Base-by-base conservation (phyloP, 2,888 invertebrate species). In the Icerya purchasi region DNA sequence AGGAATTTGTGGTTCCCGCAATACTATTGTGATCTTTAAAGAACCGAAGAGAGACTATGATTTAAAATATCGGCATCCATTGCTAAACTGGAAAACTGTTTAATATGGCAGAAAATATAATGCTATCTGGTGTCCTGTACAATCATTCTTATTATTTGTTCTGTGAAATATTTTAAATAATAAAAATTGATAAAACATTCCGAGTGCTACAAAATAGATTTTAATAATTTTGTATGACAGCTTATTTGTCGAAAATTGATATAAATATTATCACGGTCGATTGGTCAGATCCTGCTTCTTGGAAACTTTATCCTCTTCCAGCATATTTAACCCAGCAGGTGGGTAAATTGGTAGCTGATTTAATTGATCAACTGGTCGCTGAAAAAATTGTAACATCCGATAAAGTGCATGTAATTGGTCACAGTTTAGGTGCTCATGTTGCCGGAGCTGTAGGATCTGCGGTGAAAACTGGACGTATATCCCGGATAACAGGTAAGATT, bases 221-320 rank as follows among this genome's bases (percentile, higher is more conserved):
- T 3, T 53, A 18, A 20, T 20, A 51, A 51, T 20, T 23, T 49
- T 36, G 14, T 2, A 56, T 59, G 52, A 21, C 67, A 50, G 74
- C 72, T 60, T 76, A 74, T 62, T 65, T 76, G 21, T 65, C 63
- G 8, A 67, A 62, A n/a, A 71, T 67, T 1, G 68, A 74, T 62
- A 72, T 69, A 61, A 78, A 77, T 63, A 69, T 78, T 2, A 70
- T 78, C 23, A 70, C 71, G 10, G 71, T 77, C 1, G 75, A 77
- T 66, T 78, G 78, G 78, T 70, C 68, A 10, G 61, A 62, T 1
- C 61, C 67, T n/a, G 66, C 68, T 1, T 61, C 63, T 2, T 63
- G 64, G 21, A 60, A 64, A 20, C 61, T 64, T n/a, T 70, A 70
- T 64, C 66, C 65, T 2, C 56, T 63, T 18, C 61, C 65, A 10